phyloP scores from a whole-genome alignment of 92 coral and sea anemone genomes.

The Blastomussa wellsi region DNA sequence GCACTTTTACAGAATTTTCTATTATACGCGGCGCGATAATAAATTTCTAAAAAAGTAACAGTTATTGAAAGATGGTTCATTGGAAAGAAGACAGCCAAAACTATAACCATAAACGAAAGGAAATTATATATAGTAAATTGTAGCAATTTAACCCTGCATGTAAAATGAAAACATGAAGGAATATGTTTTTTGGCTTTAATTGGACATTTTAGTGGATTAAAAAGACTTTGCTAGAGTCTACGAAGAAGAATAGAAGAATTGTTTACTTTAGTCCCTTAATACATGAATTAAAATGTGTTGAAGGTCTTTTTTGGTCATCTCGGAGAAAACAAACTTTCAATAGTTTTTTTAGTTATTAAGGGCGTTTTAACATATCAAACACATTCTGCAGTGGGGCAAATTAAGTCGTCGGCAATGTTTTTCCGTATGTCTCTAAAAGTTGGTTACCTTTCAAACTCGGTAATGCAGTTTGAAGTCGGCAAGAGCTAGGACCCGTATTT shows the following conservation, averaged over 20 bases:
- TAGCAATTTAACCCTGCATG: background rate
- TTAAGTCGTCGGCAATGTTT: background rate
- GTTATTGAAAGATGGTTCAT: too few relatives aligned
- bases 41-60: too few relatives aligned
- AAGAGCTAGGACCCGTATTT: background rate
- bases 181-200: background rate
- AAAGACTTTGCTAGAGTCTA: background rate
- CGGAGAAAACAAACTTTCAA: background rate
- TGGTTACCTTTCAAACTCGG: background rate
- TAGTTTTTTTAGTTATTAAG: too few relatives aligned
- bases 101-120: background rate
- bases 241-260: background rate
- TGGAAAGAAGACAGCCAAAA: background rate
- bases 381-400: background rate
- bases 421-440: background rate
- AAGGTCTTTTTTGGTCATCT: background rate
- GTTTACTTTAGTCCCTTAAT: background rate
- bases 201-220: background rate
- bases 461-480: conserved; percentile 17
- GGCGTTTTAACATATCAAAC: background rate
- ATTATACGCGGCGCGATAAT: too few relatives aligned
- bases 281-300: background rate
- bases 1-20: too few relatives aligned
- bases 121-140: background rate
- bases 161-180: background rate